Percentiles rank a stretch among this genome's conserved stretches.
Evolutionary conservation across 2,113 vertebrate genomes (phyloP).

Genomic region (Carollia perspicillata): DNA sequence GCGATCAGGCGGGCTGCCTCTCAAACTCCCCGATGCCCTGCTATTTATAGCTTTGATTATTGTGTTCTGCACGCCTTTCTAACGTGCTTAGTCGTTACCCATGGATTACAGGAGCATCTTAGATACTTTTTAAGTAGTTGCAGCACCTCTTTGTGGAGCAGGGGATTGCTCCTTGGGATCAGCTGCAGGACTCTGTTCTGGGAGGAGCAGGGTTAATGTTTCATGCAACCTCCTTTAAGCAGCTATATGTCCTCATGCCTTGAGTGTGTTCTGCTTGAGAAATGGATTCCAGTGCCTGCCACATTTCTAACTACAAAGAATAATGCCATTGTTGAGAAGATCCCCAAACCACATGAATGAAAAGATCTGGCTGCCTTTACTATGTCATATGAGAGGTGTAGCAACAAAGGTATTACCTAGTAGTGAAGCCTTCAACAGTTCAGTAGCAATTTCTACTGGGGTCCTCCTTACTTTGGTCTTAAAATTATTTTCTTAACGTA

Average conservation of each 20-base stretch:
- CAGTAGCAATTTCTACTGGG: not conserved
- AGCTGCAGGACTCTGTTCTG: not conserved
- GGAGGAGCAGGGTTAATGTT: not conserved
- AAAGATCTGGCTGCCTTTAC: not conserved
- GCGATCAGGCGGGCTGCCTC: not conserved
- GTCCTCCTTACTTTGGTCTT: constrained; percentile 1
- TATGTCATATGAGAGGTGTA: not conserved
- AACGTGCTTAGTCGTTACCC: not conserved
- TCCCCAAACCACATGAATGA: not conserved
- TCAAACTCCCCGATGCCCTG: not conserved
- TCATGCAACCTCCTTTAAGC: not conserved
- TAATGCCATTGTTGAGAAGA: not conserved
- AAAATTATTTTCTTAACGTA: constrained; percentile 27
- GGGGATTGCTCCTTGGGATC: not conserved
- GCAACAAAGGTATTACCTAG: not conserved
- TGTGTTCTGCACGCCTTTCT: not conserved
- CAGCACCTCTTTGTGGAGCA: not conserved
- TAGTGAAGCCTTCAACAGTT: not conserved
- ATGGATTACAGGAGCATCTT: not conserved
- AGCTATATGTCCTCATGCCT: not conserved
- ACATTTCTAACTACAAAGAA: not conserved
- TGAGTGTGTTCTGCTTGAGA: not conserved
- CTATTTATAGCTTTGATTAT: not conserved
- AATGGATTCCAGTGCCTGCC: not conserved
- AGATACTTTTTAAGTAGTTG: not conserved